Base-by-base conservation (phyloP, 1,140 invertebrate genomes). In the Gryllus bimaculatus region DNA sequence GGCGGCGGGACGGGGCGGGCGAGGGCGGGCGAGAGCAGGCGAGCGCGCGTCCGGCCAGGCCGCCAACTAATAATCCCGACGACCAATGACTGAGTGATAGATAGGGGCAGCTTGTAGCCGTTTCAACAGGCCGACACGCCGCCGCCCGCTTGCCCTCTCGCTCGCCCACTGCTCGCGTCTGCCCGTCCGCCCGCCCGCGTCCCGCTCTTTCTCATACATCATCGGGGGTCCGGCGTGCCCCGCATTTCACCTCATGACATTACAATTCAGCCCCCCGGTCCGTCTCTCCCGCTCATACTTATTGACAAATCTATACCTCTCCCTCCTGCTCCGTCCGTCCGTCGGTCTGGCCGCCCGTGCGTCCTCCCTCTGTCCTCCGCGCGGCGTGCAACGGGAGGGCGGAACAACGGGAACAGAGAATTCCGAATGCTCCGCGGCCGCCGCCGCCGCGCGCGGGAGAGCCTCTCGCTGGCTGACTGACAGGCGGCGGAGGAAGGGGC, bases 171-270 rank as follows among this genome's bases (percentile, higher is more conserved):
- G 1, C 1, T 5, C 54, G 18, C 18, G 0, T 2, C 0, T 7
- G 54, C 7, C 10, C 7, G 10, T 7, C 18, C 54, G 10, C 54
- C 18, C 54, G 10, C 54, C 54, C 54, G 10, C 54, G 26, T 39
- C 26, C 18, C 54, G 54, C 54, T 66, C 10, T 66, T 66, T 66
- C 54, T 66, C 54, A 66, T 66, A 66, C 54, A 18, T 66, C 54
- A 66, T 66, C 54, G 54, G 10, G 18, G 54, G 10, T 18, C 18
- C 54, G 10, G 54, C 18, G 10, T 66, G 54, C 10, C 10, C 54
- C 54, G 54, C 54, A 66, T 66, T 66, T 66, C 54, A 66, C 54
- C 54, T 66, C 54, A 66, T 66, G 54, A 66, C 54, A 66, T 66
- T 66, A 66, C 54, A 66, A 66, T 66, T 66, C 54, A 10, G 54